phyloP scores from a whole-genome alignment of 2,113 vertebrate species.

The Thalassarche chlororhynchos region DNA sequence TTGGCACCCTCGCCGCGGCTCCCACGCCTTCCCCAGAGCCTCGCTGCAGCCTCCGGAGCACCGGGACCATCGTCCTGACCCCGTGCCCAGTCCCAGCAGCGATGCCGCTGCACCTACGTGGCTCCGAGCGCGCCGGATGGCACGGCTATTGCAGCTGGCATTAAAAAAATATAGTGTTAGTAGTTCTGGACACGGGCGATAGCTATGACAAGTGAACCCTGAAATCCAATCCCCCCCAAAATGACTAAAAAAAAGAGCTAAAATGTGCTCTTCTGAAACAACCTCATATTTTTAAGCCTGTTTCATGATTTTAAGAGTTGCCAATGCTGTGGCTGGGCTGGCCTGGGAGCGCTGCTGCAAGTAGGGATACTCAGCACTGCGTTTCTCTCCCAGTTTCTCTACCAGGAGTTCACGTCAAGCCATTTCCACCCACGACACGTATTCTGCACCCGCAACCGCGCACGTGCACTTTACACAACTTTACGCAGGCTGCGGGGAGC shows the following conservation, averaged over 20 bases:
- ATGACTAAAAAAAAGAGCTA: not conserved
- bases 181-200: accelerated
- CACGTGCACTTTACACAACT: not conserved
- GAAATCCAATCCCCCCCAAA: not conserved
- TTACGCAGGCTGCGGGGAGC: not conserved
- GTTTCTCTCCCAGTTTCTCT: not conserved
- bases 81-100: accelerated
- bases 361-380: not conserved
- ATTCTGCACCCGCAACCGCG: not conserved
- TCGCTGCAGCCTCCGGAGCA: not conserved
- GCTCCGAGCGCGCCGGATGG: not conserved
- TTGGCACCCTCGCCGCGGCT: not conserved
- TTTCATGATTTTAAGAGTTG: not conserved
- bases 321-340: not conserved
- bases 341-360: not conserved
- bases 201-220: not conserved
- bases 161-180: not conserved
- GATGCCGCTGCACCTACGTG: not conserved
- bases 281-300: not conserved
- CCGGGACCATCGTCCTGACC: accelerated
- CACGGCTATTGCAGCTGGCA: not conserved
- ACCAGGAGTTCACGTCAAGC: not conserved
- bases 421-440: not conserved
- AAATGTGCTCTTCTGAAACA: not conserved
- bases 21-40: not conserved